Percentiles rank a stretch among this genome's conserved stretches.
phyloP scores from a whole-genome alignment of 35 echinoderm and acorn worm species.

The Ophiothrix spiculata region DNA sequence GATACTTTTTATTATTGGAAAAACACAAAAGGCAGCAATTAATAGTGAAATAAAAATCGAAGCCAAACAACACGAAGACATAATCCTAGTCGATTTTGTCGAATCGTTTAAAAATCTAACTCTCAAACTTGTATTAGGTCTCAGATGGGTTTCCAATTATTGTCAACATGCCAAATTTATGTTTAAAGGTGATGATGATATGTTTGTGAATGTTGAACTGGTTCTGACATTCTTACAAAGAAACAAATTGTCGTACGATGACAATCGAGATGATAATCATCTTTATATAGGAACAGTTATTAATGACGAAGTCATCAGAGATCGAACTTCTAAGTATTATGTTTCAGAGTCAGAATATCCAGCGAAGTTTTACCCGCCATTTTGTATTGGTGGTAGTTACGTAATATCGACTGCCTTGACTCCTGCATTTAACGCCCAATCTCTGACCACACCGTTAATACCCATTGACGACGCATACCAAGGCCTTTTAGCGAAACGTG shows the following conservation, averaged over 20 bases:
- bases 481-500: neutral
- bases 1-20: conserved; percentile 30
- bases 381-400: neutral
- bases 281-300: neutral
- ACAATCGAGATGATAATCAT: neutral
- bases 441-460: neutral
- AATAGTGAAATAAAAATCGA: neutral
- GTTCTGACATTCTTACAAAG: neutral
- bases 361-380: neutral
- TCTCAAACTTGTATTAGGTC: neutral
- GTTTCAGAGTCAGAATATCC: neutral
- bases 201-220: neutral
- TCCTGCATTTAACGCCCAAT: neutral
- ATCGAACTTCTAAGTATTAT: neutral
- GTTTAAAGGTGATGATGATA: conserved; percentile 1
- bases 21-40: neutral
- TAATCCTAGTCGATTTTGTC: neutral
- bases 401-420: neutral
- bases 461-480: neutral
- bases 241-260: neutral
- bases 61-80: neutral
- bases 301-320: neutral
- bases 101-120: neutral
- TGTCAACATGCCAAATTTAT: conserved; percentile 14
- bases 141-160: neutral